Conservation (phyloP, 1,140 invertebrate species). For the Sitobion miscanthi region DNA sequence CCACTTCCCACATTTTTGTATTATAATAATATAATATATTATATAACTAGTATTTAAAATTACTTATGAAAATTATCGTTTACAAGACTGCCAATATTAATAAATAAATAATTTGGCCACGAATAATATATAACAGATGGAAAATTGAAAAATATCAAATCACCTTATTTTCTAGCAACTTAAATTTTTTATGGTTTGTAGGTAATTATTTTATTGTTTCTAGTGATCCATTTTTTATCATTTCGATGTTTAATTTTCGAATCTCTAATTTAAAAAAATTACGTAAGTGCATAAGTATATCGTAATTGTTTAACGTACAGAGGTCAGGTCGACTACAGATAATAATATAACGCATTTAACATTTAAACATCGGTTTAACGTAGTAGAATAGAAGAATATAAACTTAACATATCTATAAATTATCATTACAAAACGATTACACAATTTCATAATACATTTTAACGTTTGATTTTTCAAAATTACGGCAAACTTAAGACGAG, state of each 20-base stretch:
- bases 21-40: no score
- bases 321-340: neutral
- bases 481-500: neutral
- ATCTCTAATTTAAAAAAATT: neutral
- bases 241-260: neutral
- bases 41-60: no score
- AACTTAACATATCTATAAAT: neutral
- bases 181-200: neutral
- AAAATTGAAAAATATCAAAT: neutral
- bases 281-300: neutral
- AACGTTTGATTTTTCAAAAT: neutral
- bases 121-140: neutral
- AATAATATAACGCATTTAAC: neutral
- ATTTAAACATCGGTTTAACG: neutral
- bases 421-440: neutral
- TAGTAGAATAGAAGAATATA: neutral
- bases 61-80: neutral
- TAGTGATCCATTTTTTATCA: neutral
- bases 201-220: neutral
- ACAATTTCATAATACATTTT: neutral
- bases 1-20: no score
- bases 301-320: neutral
- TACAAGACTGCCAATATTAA: neutral
- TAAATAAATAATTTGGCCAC: neutral
- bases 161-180: neutral